Conservation (phyloP, 2,113 vertebrate species). For the Plotosus lineatus region DNA sequence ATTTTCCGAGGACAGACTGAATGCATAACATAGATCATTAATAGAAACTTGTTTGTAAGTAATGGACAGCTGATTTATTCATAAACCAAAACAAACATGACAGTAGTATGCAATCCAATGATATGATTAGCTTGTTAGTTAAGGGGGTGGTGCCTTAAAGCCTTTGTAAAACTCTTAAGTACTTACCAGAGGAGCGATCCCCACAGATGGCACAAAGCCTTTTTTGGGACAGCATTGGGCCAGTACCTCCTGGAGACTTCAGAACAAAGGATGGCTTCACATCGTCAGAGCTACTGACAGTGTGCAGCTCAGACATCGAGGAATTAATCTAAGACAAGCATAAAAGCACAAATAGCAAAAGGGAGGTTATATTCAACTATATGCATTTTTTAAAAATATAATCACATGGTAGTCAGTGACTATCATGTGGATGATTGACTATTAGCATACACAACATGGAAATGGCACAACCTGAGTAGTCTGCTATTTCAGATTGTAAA, state of each 20-base stretch:
- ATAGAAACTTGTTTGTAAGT: background rate
- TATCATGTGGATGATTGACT: no score
- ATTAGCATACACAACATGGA: no score
- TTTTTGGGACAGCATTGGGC: slow-evolving; percentile 80
- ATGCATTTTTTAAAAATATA: background rate
- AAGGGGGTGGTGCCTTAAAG: background rate
- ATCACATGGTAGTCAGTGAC: background rate
- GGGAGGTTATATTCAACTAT: background rate
- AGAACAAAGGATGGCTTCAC: slow-evolving; percentile 86
- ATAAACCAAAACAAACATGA: background rate
- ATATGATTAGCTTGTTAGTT: background rate
- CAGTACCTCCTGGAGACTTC: slow-evolving; percentile 78
- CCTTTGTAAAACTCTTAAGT: background rate
- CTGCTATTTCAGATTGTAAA: no score
- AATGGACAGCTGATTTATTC: background rate
- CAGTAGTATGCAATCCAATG: background rate
- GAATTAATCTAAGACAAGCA: slow-evolving; percentile 77
- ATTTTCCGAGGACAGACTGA: no score
- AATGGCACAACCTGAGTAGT: no score
- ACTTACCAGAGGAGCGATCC: slow-evolving; percentile 86
- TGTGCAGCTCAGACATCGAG: slow-evolving; percentile 83
- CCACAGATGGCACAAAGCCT: slow-evolving; percentile 89
- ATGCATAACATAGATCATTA: no score
- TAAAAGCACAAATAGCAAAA: background rate
- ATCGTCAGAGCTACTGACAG: slow-evolving; percentile 87